A percentile compares a stretch with the other conserved stretches of the same genome.
Conservation (phyloP, 2,797 vertebrate genomes). For the Galaxias olidus region DNA sequence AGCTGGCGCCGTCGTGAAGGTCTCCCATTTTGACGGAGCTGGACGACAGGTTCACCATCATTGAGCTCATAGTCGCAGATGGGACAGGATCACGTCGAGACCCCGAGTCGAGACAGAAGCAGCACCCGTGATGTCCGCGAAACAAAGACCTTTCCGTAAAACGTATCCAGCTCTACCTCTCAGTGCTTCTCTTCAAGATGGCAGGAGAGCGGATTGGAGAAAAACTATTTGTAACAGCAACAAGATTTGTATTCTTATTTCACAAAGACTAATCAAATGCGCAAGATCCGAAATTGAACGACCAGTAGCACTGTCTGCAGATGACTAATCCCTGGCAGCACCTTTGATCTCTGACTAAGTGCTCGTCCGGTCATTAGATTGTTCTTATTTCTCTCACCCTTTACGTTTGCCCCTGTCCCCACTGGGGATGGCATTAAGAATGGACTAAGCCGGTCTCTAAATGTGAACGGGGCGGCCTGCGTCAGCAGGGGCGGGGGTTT, state of each 20-base stretch:
- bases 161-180: slow-evolving; percentile 59
- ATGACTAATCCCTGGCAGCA: slow-evolving; percentile 14
- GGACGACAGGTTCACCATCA: slow-evolving; percentile 58
- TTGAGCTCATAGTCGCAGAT: slow-evolving; percentile 64
- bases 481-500: slow-evolving; percentile 73
- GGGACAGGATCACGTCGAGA: slow-evolving; percentile 47
- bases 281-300: slow-evolving; percentile 21
- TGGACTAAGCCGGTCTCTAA: slow-evolving; percentile 72
- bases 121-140: slow-evolving; percentile 39
- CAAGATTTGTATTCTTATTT: slow-evolving; percentile 1
- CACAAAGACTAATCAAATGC: slow-evolving; percentile 14
- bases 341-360: slow-evolving; percentile 15
- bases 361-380: slow-evolving; percentile 19
- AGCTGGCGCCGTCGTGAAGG: slow-evolving; percentile 48
- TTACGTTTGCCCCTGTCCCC: slow-evolving; percentile 54
- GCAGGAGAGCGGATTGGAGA: not conserved
- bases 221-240: slow-evolving; percentile 13
- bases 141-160: slow-evolving; percentile 46
- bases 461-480: slow-evolving; percentile 68
- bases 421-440: slow-evolving; percentile 62
- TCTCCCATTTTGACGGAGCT: slow-evolving; percentile 17
- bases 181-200: slow-evolving; percentile 25
- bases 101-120: slow-evolving; percentile 41
- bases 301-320: slow-evolving; percentile 20
- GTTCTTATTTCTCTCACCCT: slow-evolving; percentile 35